phyloP scores from a whole-genome alignment of 2,113 vertebrate genomes.

The Rousettus leschenaultii region DNA sequence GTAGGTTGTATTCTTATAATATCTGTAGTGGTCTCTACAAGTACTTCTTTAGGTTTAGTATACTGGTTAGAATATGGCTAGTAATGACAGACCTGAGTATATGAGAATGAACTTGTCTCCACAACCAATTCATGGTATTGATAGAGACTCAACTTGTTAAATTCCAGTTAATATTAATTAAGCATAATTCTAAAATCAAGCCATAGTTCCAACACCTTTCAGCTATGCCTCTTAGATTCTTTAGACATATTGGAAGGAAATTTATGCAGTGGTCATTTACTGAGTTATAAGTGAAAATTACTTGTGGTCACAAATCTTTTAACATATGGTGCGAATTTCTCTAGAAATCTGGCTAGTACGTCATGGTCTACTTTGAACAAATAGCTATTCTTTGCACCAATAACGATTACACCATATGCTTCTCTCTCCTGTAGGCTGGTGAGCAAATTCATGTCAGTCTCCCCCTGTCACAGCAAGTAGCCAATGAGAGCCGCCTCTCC shows the following conservation, averaged over 20 bases:
- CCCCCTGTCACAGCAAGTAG: constrained; percentile 95
- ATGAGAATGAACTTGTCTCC: background rate
- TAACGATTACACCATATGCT: background rate
- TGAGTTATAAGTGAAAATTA: background rate
- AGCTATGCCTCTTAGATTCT: background rate
- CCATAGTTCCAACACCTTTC: background rate
- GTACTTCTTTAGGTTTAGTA: background rate
- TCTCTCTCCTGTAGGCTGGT: constrained; percentile 82
- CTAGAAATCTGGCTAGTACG: background rate
- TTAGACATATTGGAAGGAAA: background rate
- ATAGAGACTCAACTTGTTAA: background rate
- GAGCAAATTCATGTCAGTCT: constrained; percentile 93
- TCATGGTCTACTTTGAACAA: background rate
- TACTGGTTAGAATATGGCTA: background rate
- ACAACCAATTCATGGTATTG: background rate
- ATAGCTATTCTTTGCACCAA: background rate
- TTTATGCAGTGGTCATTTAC: background rate
- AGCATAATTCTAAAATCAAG: background rate
- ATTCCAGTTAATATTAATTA: background rate
- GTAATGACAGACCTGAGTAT: background rate
- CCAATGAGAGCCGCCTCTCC: constrained; percentile 97
- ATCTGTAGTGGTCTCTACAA: background rate
- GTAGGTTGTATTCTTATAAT: background rate
- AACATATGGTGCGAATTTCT: background rate
- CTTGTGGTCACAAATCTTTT: background rate